A percentile compares a stretch with the other conserved stretches of the same genome.
Conservation (phyloP, 2,113 vertebrate species). For the Cercopithecus mona region DNA sequence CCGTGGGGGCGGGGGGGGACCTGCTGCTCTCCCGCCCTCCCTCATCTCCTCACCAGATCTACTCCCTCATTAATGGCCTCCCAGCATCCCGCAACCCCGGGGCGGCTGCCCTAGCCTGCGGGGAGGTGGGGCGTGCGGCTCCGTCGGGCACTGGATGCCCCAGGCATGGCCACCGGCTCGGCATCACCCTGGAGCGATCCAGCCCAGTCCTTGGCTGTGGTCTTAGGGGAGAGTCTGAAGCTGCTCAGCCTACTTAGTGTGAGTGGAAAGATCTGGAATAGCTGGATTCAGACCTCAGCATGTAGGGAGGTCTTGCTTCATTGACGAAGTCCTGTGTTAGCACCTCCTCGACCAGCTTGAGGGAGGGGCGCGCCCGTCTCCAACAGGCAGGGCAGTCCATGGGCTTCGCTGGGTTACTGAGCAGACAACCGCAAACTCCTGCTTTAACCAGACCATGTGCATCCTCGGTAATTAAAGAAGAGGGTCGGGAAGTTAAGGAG, state of each 20-base stretch:
- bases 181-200: neutral
- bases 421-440: neutral
- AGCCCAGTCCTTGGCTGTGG: neutral
- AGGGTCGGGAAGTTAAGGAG: neutral
- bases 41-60: neutral
- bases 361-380: neutral
- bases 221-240: neutral
- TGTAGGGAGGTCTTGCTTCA: no score
- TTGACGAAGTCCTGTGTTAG: neutral
- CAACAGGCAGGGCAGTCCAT: neutral
- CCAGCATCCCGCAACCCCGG: no score
- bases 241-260: neutral
- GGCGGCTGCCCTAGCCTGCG: neutral
- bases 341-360: neutral
- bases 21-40: no score
- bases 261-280: neutral
- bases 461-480: accelerated
- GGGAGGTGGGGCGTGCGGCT: no score
- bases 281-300: neutral
- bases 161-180: no score
- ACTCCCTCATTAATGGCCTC: neutral
- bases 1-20: no score
- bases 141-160: no score
- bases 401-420: no score
- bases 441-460: neutral